Base-by-base conservation (phyloP, 2,113 vertebrate genomes). In the Odontesthes bonariensis region DNA sequence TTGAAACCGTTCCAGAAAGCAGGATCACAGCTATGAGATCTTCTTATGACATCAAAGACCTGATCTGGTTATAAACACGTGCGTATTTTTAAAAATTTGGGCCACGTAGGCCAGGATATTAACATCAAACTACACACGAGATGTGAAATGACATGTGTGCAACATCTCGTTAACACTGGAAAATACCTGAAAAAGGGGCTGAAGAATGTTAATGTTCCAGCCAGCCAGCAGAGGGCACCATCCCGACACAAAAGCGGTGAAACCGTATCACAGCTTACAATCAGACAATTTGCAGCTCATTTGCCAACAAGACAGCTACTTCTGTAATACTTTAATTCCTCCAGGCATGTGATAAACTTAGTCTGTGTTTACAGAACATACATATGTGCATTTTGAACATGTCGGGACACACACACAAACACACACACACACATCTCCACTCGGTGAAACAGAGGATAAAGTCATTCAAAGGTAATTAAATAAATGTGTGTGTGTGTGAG, bases 221-320 rank as follows among this genome's bases (percentile, higher is more conserved):
- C 85, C 19, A 22, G 12, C 85, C 75, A 63, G 73, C 58, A 91
- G 91, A 82, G 84, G 63, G 75, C 75, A 60, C 65, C 62, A 73
- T 10, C 10, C 22, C 5, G 19, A 65, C 32, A 80, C n/a, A 22
- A 71, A 85, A 73, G 52, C 20, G 16, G 1, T 46, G 32, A 80
- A 78, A 44, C 67, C 64, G 19, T 32, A 62, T 53, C 52, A 0
- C 47, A 49, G 79, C 68, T 69, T 64, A 19, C 42, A 40, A 11
- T 11, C 40, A 32, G 6, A 20, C 27, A 61, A 58, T 77, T 47
- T 54, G 51, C 31, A 67, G 35, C 12, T 42, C 22, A 66, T 76
- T 72, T 54, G 66, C 65, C 51, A 72, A 22, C 35, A 66, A 69
- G 17, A 32, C 33, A 61, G 79, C 60, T 23, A 8, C n/a, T 22